Base-by-base conservation (phyloP, 2,797 vertebrate species). In the Echiichthys vipera region DNA sequence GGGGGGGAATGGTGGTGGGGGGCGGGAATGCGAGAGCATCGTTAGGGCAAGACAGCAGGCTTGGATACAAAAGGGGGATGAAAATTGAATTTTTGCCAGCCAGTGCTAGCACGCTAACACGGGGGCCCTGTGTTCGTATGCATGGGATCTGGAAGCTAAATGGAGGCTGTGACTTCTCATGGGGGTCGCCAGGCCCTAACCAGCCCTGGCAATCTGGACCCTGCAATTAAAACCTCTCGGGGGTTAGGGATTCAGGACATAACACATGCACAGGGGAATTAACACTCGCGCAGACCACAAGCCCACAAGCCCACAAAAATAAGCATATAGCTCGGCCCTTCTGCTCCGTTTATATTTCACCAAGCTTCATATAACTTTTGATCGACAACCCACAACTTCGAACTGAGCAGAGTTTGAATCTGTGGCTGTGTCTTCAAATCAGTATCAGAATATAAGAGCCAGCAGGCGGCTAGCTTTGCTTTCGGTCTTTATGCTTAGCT, bases 81-180 rank as follows among this genome's bases (percentile, higher is more conserved):
- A 96, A 89, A 98, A 98, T 98, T 97, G 95, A 97, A 97, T 97
- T 97, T 96, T 96, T 95, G 96, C 96, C 96, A 96, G 95, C 94
- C 89, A 70, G 74, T 30, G 95, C 95, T 96, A 95, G 96, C 96
- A 96, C 95, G 95, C 95, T 94, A 95, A 95, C 96, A 95, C 76
- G 65, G 85, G 94, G 96, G 84, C 75, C 77, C 95, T 95, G 89
- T 96, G 96, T 96, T 97, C 95, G 95, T 96, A 97, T 94, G 92
- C 74, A 67, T 94, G 90, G 78, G 95, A 96, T 96, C 95, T 93
- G 95, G 96, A 95, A 95, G 95, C 95, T 94, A 88, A 95, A 94
- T 79, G 93, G 91, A 93, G 93, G 92, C 94, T 95, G 93, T 93
- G 94, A 94, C 93, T 96, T 93, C 89, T 91, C 81, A 80, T 86